A percentile compares a stretch with the other conserved stretches of the same genome.
These are phyloP conservation scores for Scomber colias DNA, from an alignment of 2,113 vertebrate species.

Conservation along the genomic window DNA sequence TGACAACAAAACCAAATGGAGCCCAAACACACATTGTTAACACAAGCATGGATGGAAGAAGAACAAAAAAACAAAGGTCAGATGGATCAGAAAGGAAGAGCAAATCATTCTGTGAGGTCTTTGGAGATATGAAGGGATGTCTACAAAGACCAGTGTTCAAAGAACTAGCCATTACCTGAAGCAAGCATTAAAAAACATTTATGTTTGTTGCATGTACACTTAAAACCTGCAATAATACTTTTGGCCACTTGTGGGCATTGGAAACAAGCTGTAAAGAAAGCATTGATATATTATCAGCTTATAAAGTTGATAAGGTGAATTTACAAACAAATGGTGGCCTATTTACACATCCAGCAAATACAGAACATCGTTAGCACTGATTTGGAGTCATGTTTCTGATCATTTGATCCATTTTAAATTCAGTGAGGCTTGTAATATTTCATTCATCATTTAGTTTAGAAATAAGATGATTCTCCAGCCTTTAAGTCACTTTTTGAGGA, in stretches of 20 bases:
- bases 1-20: constrained; percentile 29
- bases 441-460: constrained; percentile 34
- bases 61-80: not conserved
- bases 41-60: not conserved
- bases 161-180: not conserved
- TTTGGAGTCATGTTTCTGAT: not conserved
- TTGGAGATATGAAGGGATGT: not conserved
- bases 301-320: no score
- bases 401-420: not conserved
- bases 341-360: no score
- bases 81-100: not conserved
- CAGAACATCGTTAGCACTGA: no score
- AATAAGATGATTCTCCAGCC: not conserved
- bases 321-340: no score
- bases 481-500: not conserved
- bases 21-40: constrained; percentile 19
- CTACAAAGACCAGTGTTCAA: not conserved
- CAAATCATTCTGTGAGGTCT: not conserved
- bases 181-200: not conserved
- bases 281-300: no score
- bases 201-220: not conserved
- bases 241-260: not conserved
- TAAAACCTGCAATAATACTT: not conserved
- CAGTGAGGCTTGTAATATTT: constrained; percentile 25
- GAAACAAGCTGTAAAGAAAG: no score